phyloP scores from a whole-genome alignment of 2,113 vertebrate species.

The Neolamprologus devosi region DNA sequence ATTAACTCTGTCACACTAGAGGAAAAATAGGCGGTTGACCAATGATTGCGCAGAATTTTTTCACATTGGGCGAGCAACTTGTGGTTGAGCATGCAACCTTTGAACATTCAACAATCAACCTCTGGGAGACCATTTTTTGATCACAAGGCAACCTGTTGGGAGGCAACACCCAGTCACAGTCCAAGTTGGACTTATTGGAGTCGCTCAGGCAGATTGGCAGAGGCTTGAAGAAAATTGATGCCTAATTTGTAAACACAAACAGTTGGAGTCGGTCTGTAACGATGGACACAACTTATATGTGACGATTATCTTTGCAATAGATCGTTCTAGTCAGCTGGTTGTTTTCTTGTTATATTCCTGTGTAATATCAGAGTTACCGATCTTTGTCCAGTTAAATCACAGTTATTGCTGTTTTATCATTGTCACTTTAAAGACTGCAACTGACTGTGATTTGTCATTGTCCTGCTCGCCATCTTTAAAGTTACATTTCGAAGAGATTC shows the following conservation, averaged over 20 bases:
- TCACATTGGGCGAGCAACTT: not conserved
- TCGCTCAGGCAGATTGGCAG: not conserved
- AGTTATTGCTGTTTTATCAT: not conserved
- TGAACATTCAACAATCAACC: not conserved
- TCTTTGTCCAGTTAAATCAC: not conserved
- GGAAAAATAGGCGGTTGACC: not conserved
- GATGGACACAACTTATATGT: not conserved
- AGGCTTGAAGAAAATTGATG: not conserved
- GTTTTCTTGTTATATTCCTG: not conserved
- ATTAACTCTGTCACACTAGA: not conserved
- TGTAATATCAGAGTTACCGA: not conserved
- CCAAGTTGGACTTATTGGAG: not conserved
- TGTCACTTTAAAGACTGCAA: not conserved
- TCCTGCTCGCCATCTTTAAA: not conserved
- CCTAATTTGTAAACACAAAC: not conserved
- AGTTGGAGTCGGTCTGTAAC: not conserved
- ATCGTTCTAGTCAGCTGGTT: accelerated
- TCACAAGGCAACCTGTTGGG: not conserved
- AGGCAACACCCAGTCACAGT: not conserved
- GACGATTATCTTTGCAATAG: not conserved
- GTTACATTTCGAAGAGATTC: not conserved
- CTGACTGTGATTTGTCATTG: not conserved
- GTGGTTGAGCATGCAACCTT: not conserved
- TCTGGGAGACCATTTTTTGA: not conserved
- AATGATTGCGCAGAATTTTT: not conserved